Conservation (phyloP, 2,113 vertebrate species). For the Zapus hudsonius region DNA sequence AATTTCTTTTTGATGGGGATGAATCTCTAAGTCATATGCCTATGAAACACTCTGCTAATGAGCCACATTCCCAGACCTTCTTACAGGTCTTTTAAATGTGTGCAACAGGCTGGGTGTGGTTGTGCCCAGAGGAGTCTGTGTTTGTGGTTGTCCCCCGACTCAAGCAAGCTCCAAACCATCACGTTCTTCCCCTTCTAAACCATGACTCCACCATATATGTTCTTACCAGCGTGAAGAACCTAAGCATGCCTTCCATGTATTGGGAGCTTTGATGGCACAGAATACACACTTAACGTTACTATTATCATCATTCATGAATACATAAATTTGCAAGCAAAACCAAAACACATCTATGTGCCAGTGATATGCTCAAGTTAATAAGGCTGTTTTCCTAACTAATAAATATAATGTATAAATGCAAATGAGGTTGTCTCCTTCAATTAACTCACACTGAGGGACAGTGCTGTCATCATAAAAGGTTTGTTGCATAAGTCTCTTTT, state of each 20-base stretch:
- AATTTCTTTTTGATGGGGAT: too few relatives aligned
- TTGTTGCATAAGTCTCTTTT: slow-evolving; percentile 42
- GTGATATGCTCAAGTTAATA: slow-evolving; percentile 31
- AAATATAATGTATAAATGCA: neutral
- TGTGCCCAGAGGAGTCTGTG: too few relatives aligned
- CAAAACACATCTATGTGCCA: slow-evolving; percentile 1
- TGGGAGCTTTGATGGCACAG: neutral
- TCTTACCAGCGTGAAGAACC: neutral
- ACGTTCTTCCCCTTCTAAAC: neutral
- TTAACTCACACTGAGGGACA: neutral
- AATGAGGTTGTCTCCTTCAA: neutral
- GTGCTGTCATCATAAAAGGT: neutral
- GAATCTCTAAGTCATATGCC: too few relatives aligned
- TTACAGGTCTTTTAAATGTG: too few relatives aligned
- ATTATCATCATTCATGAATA: slow-evolving; percentile 14
- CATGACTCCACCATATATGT: neutral
- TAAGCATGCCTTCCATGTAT: neutral
- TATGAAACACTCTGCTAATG: too few relatives aligned
- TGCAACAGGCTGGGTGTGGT: too few relatives aligned
- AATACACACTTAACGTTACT: neutral
- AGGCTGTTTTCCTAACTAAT: slow-evolving; percentile 20
- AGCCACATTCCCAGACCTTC: too few relatives aligned
- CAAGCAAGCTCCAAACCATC: neutral
- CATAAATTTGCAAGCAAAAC: slow-evolving; percentile 35
- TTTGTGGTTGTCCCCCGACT: neutral